Evolutionary conservation across 2,113 vertebrate species (phyloP).

Genomic region (Antigone vipio): DNA sequence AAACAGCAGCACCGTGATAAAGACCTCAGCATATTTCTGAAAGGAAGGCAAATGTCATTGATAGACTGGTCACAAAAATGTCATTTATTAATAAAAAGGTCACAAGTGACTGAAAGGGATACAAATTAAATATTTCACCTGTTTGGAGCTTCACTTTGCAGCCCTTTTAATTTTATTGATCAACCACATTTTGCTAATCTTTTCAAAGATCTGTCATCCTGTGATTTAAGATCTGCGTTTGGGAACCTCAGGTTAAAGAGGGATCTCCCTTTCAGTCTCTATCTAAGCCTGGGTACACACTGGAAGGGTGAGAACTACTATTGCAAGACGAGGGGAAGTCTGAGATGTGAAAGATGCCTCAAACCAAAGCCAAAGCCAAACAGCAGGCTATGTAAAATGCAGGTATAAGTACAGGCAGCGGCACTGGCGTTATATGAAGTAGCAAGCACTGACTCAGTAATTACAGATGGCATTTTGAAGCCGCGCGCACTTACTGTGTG

Average conservation of each 20-base stretch:
- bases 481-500: background rate
- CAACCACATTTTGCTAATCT: background rate
- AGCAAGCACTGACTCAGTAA: background rate
- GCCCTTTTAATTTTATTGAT: background rate
- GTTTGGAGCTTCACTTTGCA: background rate
- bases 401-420: background rate
- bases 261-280: background rate
- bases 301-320: background rate
- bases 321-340: background rate
- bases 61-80: background rate
- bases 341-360: background rate
- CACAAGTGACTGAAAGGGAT: background rate
- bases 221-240: background rate
- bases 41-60: background rate
- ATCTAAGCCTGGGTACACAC: background rate
- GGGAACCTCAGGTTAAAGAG: background rate
- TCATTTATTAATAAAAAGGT: background rate
- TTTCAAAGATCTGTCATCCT: background rate
- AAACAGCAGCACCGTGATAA: background rate
- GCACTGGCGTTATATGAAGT: background rate
- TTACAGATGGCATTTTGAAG: background rate
- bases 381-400: background rate
- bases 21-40: background rate
- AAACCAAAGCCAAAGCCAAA: background rate
- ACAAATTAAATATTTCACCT: background rate